Percentiles rank a stretch among this genome's conserved stretches.
Conservation (phyloP, 2,797 vertebrate genomes). For the Sebastes melanostomus region DNA sequence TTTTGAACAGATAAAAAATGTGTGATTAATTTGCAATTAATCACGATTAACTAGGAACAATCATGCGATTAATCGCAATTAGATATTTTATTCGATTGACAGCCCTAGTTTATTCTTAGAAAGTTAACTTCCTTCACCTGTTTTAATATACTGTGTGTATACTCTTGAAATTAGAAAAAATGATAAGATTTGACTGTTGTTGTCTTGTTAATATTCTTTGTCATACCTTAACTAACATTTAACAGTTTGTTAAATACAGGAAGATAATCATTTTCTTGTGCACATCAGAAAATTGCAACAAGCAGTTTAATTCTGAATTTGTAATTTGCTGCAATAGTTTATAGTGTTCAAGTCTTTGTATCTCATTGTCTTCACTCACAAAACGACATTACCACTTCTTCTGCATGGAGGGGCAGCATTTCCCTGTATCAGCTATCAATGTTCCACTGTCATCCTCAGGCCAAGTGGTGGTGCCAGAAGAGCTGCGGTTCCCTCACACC, state of each 20-base stretch:
- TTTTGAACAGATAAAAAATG: too few relatives aligned
- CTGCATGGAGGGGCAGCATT: background rate
- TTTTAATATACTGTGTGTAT: background rate
- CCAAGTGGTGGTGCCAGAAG: conserved; percentile 90
- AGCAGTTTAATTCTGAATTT: background rate
- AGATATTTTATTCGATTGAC: too few relatives aligned
- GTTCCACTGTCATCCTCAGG: conserved; percentile 68
- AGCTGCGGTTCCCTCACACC: conserved; percentile 89
- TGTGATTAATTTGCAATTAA: too few relatives aligned
- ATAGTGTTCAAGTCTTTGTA: background rate
- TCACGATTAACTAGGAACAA: too few relatives aligned
- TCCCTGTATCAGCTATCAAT: background rate
- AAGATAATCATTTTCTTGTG: background rate
- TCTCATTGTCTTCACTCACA: background rate
- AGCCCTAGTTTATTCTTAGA: too few relatives aligned
- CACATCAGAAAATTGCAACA: background rate
- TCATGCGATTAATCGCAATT: too few relatives aligned
- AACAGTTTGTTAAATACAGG: background rate
- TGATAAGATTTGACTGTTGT: background rate
- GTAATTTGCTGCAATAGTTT: background rate
- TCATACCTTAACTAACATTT: background rate
- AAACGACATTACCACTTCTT: background rate
- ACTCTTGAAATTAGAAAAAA: background rate
- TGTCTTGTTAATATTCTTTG: background rate
- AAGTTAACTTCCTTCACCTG: background rate